phyloP scores from a whole-genome alignment of 2,797 vertebrate genomes.

The Simalia tracyae region DNA sequence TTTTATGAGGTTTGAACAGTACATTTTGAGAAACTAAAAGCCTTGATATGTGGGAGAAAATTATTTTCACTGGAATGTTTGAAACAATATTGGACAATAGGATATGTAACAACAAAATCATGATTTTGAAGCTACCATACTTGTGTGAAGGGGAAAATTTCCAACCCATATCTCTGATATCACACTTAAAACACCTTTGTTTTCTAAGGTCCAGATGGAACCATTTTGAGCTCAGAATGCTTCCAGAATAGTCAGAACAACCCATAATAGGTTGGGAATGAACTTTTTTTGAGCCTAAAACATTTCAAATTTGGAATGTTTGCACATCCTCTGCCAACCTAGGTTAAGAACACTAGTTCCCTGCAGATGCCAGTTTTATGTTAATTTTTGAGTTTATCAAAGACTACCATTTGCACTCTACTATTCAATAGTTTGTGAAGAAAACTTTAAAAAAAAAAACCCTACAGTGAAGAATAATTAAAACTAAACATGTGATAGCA shows the following conservation, averaged over 20 bases:
- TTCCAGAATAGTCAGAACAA: background rate
- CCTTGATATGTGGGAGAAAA: background rate
- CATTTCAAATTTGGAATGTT: background rate
- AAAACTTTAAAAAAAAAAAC: background rate
- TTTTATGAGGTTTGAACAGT: background rate
- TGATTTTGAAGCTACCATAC: background rate
- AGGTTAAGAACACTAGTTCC: background rate
- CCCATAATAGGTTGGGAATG: background rate
- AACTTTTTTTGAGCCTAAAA: background rate
- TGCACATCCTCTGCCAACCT: background rate
- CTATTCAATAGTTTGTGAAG: background rate
- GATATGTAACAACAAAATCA: background rate
- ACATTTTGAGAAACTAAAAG: background rate
- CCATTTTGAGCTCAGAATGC: background rate
- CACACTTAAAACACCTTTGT: background rate
- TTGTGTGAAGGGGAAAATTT: background rate
- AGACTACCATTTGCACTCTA: background rate
- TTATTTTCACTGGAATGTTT: background rate
- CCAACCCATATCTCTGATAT: background rate
- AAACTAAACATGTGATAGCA: background rate
- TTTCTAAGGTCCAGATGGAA: background rate
- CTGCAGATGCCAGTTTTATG: background rate
- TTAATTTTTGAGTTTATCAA: background rate
- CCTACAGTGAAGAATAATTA: background rate
- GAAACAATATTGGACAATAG: background rate